Conservation (phyloP, 2,888 invertebrate species). For the Acanthoscelides obtectus region DNA sequence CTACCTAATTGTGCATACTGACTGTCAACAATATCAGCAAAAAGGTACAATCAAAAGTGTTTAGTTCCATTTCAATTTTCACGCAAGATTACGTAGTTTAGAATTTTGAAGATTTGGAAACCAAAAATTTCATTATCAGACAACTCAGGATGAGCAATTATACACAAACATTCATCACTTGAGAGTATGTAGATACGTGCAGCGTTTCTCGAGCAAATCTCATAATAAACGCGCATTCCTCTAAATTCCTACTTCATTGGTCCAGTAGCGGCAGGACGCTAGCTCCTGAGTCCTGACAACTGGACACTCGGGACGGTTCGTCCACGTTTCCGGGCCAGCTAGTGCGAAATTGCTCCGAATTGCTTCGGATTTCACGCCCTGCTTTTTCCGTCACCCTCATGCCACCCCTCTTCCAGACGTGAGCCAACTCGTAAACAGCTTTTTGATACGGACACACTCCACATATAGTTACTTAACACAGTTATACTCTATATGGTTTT, state of each 20-base stretch:
- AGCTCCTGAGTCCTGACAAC: conserved; percentile 15
- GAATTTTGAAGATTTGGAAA: too few relatives aligned
- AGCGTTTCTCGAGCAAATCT: background rate
- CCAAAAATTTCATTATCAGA: too few relatives aligned
- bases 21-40: too few relatives aligned
- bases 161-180: too few relatives aligned
- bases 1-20: too few relatives aligned
- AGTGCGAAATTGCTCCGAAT: conserved; percentile 10
- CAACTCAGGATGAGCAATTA: too few relatives aligned
- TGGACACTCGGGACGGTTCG: too few relatives aligned
- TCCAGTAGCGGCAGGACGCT: background rate
- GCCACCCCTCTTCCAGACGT: background rate
- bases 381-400: background rate
- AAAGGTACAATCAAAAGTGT: too few relatives aligned
- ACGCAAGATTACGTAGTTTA: too few relatives aligned
- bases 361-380: background rate
- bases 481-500: background rate
- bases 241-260: conserved; percentile 15
- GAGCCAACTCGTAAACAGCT: background rate
- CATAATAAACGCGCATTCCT: conserved; percentile 9
- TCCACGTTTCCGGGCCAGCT: conserved; percentile 17
- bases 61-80: too few relatives aligned
- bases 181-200: background rate
- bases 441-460: background rate
- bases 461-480: background rate